Evolutionary conservation across 2,888 invertebrate species (phyloP), one percentile per base, ranked within the genome.

Genomic region (Lasioglossum vierecki): DNA sequence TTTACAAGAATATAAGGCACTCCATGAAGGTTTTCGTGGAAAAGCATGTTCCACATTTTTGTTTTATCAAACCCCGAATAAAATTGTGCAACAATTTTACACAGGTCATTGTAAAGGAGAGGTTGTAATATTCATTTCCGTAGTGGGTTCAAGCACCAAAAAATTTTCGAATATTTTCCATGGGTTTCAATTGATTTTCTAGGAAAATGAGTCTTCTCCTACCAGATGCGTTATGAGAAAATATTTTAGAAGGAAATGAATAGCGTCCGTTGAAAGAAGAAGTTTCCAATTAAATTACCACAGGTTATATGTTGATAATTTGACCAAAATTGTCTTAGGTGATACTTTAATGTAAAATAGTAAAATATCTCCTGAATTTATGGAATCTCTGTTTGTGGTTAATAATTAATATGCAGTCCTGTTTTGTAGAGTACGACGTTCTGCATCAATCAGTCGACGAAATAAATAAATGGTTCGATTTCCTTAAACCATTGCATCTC

Each of bases 361-460:
- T 46, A 49, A 57, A 57, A 57, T 57, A 57, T 57, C 57, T 57
- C n/a, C 22, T n/a, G n/a, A 57, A 57, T n/a, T n/a, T n/a, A 57
- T 11, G n/a, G 4, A 0, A 9, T 3, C 57, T 57, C 9, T 9
- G 57, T n/a, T n/a, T 9, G 53, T 53, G 53, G 22, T 22, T 53
- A 18, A 49, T 49, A 18, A 49, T 22, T 53, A 53, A 53, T 53
- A 53, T 53, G 53, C 15, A 46, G 46, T 53, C 2, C 8, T 22
- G 30, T 22, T 22, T 22, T 22, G 22, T 9, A 8, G 8, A 53
- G 22, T 22, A 53, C 9, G 57, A n/a, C 57, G n/a, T 11, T n/a
- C n/a, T n/a, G 11, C 11, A 57, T n/a, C 11, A 1, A 57, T 57
- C 57, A 57, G 2, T 53, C 8, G 8, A 4, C 1, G n/a, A n/a